Percentiles rank a stretch among this genome's conserved stretches.
These are phyloP conservation scores for Shinisaurus crocodilurus DNA, from an alignment of 2,113 vertebrate genomes.

Conservation along the genomic window DNA sequence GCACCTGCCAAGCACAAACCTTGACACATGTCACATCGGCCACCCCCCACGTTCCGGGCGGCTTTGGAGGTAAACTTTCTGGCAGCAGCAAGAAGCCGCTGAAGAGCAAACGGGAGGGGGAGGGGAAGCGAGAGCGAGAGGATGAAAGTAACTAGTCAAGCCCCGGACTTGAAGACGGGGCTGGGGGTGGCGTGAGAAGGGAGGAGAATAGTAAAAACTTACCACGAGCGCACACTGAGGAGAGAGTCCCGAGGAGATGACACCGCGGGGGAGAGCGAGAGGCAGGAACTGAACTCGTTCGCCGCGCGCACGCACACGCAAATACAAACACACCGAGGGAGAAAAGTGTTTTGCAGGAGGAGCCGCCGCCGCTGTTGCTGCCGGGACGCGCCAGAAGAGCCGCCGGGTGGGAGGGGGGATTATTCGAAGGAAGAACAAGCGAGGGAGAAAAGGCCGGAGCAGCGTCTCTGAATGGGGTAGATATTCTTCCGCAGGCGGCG, in stretches of 20 bases:
- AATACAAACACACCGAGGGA: constrained; percentile 37
- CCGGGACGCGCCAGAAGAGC: constrained; percentile 1
- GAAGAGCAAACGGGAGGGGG: constrained; percentile 13
- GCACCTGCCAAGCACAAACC: constrained; percentile 42
- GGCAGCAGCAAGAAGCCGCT: constrained; percentile 39
- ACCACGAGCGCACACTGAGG: constrained; percentile 55
- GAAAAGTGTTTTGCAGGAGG: constrained; percentile 34
- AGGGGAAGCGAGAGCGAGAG: not conserved
- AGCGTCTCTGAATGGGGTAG: constrained; percentile 56
- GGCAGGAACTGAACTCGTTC: constrained; percentile 30
- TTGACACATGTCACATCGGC: constrained; percentile 70
- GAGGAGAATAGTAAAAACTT: constrained; percentile 55
- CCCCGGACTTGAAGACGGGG: constrained; percentile 20
- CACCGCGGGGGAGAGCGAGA: constrained; percentile 24
- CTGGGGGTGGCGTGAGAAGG: not conserved
- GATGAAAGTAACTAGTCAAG: constrained; percentile 37
- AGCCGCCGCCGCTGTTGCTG: not conserved
- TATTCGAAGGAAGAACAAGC: constrained; percentile 69
- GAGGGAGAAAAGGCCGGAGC: constrained; percentile 56
- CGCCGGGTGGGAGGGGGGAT: not conserved
- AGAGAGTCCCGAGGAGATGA: constrained; percentile 59
- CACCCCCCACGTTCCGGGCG: not conserved
- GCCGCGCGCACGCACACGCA: constrained; percentile 47
- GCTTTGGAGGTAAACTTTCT: constrained; percentile 52
- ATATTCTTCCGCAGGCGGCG: constrained; percentile 80